Percentiles rank a stretch among this genome's conserved stretches.
Conservation (phyloP, 2,113 vertebrate genomes). For the Ciconia stormi region DNA sequence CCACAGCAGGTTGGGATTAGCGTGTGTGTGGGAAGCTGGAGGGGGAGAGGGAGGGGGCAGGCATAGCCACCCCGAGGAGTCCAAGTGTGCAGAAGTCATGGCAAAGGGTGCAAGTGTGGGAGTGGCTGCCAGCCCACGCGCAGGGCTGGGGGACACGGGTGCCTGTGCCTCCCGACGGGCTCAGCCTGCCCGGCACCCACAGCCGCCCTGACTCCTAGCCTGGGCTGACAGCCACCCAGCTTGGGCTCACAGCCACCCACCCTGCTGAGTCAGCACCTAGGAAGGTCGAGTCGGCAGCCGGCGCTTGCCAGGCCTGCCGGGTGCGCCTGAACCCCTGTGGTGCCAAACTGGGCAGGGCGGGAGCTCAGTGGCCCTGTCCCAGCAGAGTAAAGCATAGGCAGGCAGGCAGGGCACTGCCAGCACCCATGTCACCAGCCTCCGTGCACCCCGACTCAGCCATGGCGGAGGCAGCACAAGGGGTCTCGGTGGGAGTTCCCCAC, state of each 20-base stretch:
- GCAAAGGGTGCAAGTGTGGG: rapidly evolving
- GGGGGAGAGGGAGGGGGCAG: neutral
- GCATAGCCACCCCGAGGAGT: rapidly evolving
- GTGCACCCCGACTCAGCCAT: rapidly evolving
- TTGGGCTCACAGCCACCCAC: neutral
- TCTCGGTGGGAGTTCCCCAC: rapidly evolving
- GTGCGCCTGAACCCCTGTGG: neutral
- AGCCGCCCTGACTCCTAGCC: neutral
- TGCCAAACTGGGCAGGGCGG: neutral
- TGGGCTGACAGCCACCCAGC: neutral
- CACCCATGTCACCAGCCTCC: rapidly evolving
- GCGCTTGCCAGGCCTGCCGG: neutral
- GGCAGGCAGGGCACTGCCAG: neutral
- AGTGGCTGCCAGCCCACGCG: rapidly evolving
- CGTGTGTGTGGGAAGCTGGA: neutral
- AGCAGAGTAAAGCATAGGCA: rapidly evolving
- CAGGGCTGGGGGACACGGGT: neutral
- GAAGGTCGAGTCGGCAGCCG: neutral
- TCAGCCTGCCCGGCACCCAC: neutral
- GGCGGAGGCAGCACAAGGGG: rapidly evolving
- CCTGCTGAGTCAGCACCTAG: conserved; percentile 24
- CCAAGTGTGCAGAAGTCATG: rapidly evolving
- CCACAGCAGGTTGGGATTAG: neutral
- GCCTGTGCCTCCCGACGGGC: rapidly evolving
- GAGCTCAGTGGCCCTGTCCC: neutral